Base-by-base conservation (phyloP, 2,113 vertebrate genomes). In the Ailuropoda melanoleuca region DNA sequence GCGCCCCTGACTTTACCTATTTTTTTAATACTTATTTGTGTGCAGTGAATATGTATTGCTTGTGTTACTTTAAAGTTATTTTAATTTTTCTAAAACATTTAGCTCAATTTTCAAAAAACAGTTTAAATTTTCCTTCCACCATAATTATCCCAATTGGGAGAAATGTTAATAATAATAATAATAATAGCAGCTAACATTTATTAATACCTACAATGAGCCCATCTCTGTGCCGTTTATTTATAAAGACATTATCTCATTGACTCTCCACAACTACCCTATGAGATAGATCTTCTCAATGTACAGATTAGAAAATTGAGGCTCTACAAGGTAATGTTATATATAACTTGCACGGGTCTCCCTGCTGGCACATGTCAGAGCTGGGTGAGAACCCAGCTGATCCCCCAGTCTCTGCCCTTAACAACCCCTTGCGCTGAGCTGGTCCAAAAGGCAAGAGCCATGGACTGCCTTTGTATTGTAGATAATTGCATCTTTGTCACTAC, bases 61-160 rank as follows among this genome's bases (percentile, higher is more conserved):
- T 95, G 81, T 46, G 37, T 64, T 91, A 83, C 31, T 92, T 88
- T 92, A 34, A 93, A 86, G 56, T 75, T 97, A 78, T 85, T 92
- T 94, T 89, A 74, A 80, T 72, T 66, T 81, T 75, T 24, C 50
- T 78, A 39, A 97, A 94, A 94, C 48, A 97, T 90, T 93, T 92
- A 92, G 39, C 46, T 50, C 70, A 37, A 86, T 86, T 96, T 93
- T 96, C 89, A 92, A 96, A 97, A 93, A 34, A 84, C 64, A 58
- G 18, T 74, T 95, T 43, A 84, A 92, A 75, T 74, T 81, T 96
- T 74, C 72, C 55, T 97, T 74, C 46, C 13, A 95, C 37, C 62
- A 81, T 39, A 83, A 83, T 88, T 88, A 70, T 82, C 66, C 66
- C 83, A 95, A 80, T 55, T 88, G 87, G 88, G 29, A 70, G 66